Evolutionary conservation across 2,888 invertebrate species (phyloP).

Genomic region (Bugulina stolonifera): DNA sequence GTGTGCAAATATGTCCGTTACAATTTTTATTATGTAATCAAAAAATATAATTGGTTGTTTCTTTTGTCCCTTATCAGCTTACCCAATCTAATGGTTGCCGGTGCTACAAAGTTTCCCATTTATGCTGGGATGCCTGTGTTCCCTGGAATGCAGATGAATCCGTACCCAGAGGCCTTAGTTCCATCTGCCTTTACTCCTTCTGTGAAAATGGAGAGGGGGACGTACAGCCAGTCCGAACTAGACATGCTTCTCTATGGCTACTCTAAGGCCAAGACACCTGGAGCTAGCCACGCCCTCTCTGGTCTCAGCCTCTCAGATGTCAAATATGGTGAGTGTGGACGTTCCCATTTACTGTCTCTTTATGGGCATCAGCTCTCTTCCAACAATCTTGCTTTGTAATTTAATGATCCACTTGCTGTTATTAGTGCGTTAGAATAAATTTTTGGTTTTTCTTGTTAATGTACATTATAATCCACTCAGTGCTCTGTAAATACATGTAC

Average conservation of each 20-base stretch:
- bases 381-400: too few species aligned
- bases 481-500: too few species aligned
- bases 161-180: background rate
- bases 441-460: too few species aligned
- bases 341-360: too few species aligned
- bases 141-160: slow-evolving; percentile 7
- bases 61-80: too few species aligned
- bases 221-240: slow-evolving; percentile 20
- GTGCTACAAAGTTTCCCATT: background rate
- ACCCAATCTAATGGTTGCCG: background rate
- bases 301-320: slow-evolving; percentile 1
- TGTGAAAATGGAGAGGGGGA: background rate
- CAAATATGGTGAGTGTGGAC: background rate
- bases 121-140: slow-evolving; percentile 19
- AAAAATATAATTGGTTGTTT: too few species aligned
- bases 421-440: too few species aligned
- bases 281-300: slow-evolving; percentile 24
- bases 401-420: too few species aligned
- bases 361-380: too few species aligned
- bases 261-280: background rate
- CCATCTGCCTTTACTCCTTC: background rate
- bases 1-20: too few species aligned
- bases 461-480: too few species aligned
- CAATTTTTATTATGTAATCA: too few species aligned
- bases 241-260: slow-evolving; percentile 27